Base-by-base conservation (phyloP, 1,140 invertebrate genomes). In the Orussus abietinus region DNA sequence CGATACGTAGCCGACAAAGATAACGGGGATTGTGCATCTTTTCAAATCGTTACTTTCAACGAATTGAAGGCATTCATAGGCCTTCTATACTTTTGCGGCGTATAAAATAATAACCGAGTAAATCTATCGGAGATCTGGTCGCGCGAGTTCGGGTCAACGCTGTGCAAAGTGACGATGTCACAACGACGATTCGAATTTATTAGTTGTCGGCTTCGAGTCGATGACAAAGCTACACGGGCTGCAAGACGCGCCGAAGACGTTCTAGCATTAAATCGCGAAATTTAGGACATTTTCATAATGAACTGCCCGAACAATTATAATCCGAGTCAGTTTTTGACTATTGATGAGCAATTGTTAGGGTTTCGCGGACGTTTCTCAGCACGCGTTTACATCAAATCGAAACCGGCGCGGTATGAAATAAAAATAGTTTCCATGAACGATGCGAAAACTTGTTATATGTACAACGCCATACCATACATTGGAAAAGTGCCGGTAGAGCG, bases 371-470 rank as follows among this genome's bases (percentile, higher is more conserved):
- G 44, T 18, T 69, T 51, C 36, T 3, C 26, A n/a, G 65, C 64
- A 38, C 34, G 53, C n/a, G 47, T 64, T 1, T 69, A 66, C 38
- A 67, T 69, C 10, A 49, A 60, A 28, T 55, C 47, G 5, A 68
- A 74, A 30, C 53, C 59, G 14, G 43, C 38, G 7, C 46, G 48
- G 10, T 66, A 74, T 45, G 75, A 71, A 4, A 55, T 75, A 38
- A 75, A 74, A 58, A 53, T 62, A 5, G 50, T 53, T 35, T 38
- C 49, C 5, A 15, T 62, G 14, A 42, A 48, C 14, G 55, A 62
- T 49, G 49, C 58, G 2, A 39, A 45, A 34, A 57, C 39, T 15
- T 59, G 30, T 46, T 63, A 62, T 38, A 59, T 54, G 36, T 35
- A 41, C 15, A 62, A 58, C 45, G 47, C 54, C 14, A 52, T 59